Conservation (phyloP, 2,113 vertebrate genomes). For the Gulo gulo region DNA sequence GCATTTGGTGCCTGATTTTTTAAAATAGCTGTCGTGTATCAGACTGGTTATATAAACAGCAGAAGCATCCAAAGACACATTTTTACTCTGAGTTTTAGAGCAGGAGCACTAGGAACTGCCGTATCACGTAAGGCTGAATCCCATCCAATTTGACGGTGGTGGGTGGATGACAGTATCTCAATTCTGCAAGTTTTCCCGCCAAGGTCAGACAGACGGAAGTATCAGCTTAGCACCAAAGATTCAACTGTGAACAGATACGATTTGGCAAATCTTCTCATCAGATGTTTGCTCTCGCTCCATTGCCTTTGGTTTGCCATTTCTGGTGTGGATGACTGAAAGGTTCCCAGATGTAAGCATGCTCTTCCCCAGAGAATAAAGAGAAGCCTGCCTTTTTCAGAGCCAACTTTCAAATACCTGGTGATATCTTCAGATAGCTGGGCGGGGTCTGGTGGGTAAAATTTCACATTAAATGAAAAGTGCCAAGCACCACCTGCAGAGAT, state of each 20-base stretch:
- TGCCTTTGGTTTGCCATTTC: background rate
- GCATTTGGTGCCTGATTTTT: background rate
- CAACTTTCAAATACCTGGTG: conserved; percentile 89
- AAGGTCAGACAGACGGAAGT: conserved; percentile 22
- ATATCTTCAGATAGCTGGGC: conserved; percentile 97
- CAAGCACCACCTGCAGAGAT: conserved; percentile 91
- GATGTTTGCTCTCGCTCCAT: background rate
- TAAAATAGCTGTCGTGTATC: background rate
- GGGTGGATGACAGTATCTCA: background rate
- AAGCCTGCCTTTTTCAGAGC: background rate
- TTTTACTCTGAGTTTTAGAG: background rate
- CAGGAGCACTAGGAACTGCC: background rate
- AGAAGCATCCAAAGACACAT: background rate
- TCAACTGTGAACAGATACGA: background rate
- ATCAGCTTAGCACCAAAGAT: background rate
- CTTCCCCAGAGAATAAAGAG: background rate
- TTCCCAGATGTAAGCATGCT: background rate
- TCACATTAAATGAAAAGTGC: conserved; percentile 98
- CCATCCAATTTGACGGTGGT: background rate
- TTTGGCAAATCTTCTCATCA: background rate
- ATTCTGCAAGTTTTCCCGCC: background rate
- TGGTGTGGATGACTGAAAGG: background rate
- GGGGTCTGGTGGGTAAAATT: conserved; percentile 99
- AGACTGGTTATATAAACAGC: background rate
- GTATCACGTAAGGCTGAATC: background rate